These are phyloP conservation scores for Meteorus sp. DNA, from an alignment of 1,140 invertebrate species.

Conservation along the genomic window DNA sequence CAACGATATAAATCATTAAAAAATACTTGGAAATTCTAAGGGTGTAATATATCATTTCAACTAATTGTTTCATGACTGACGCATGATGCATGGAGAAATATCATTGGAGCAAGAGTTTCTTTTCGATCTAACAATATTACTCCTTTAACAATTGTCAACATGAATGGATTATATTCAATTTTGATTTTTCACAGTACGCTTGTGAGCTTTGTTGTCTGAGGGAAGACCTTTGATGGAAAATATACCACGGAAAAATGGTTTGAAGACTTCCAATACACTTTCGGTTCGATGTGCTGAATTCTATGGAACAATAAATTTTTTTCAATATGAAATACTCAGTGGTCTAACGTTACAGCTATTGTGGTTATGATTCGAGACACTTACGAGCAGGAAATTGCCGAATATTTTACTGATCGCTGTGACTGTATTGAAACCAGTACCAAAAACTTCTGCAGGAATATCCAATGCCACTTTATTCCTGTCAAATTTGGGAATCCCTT, in stretches of 20 bases:
- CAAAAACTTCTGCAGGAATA: slow-evolving; percentile 68
- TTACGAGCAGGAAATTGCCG: slow-evolving; percentile 71
- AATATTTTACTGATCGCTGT: slow-evolving; percentile 70
- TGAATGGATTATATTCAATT: background rate
- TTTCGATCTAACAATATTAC: background rate
- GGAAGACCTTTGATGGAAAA: slow-evolving; percentile 68
- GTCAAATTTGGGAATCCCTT: slow-evolving; percentile 70
- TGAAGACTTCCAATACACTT: slow-evolving; percentile 66
- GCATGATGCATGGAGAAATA: background rate
- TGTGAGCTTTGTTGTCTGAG: slow-evolving; percentile 37
- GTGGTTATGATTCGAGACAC: too few relatives aligned
- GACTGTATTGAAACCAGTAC: slow-evolving; percentile 70
- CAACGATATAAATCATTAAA: too few relatives aligned
- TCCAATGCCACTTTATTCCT: slow-evolving; percentile 67
- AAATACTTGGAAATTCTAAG: background rate
- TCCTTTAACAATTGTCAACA: background rate
- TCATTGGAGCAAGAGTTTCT: background rate
- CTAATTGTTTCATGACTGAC: too few relatives aligned
- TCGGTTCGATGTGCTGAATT: slow-evolving; percentile 71
- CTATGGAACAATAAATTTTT: slow-evolving; percentile 55
- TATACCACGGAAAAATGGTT: slow-evolving; percentile 67
- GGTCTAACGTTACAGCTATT: too few relatives aligned
- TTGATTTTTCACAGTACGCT: background rate
- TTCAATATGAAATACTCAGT: background rate
- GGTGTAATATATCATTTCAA: too few relatives aligned